These are phyloP conservation scores for Engystomops pustulosus DNA, from an alignment of 2,113 vertebrate species.

Conservation along the genomic window DNA sequence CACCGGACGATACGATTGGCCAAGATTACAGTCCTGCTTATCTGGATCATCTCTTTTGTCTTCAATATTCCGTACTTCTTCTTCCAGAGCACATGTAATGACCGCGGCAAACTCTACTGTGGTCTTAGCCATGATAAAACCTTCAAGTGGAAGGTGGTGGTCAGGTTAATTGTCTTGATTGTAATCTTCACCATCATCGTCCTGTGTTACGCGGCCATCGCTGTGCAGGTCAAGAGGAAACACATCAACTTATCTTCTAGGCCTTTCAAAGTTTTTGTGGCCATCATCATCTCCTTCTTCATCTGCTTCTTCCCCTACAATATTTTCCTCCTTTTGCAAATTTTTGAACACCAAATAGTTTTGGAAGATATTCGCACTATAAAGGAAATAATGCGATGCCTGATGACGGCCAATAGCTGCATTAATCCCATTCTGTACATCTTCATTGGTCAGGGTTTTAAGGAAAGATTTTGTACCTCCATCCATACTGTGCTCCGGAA, in stretches of 20 bases:
- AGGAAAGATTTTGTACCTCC: neutral
- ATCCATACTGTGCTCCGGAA: neutral
- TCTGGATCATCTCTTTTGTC: neutral
- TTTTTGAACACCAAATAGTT: neutral
- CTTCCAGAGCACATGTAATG: neutral
- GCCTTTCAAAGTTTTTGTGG: conserved; percentile 84
- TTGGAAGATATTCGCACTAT: neutral
- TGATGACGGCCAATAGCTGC: neutral
- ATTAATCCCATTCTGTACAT: neutral
- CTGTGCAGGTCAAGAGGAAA: conserved; percentile 73
- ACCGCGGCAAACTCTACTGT: neutral
- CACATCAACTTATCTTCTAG: conserved; percentile 77
- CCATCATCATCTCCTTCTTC: conserved; percentile 79
- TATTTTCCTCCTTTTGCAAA: neutral
- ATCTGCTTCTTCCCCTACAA: conserved; percentile 87
- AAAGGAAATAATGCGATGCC: neutral
- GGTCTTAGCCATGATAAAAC: neutral
- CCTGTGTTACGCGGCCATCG: conserved; percentile 79
- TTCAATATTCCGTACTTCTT: neutral
- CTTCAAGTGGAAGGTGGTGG: neutral
- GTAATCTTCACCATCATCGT: conserved; percentile 79
- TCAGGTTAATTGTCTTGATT: conserved; percentile 69
- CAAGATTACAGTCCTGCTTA: neutral
- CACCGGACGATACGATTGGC: conserved; percentile 64
- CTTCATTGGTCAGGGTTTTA: neutral